phyloP scores from a whole-genome alignment of 2,113 vertebrate genomes.

The Mesocricetus auratus region DNA sequence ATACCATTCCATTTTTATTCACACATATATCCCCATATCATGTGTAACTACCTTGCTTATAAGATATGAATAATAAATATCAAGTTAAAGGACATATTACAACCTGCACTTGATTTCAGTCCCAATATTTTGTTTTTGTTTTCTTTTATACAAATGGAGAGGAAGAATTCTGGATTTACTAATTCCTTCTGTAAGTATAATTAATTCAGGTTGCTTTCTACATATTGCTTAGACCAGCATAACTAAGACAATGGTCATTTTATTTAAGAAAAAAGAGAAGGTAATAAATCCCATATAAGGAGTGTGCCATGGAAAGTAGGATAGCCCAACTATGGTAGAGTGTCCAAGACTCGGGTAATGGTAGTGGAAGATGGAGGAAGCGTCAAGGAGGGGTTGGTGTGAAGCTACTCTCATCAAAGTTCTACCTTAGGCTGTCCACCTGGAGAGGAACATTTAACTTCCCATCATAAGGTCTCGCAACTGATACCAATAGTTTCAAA shows the following conservation, averaged over 20 bases:
- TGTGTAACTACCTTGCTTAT: background rate
- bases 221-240: background rate
- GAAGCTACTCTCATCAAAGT: background rate
- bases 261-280: background rate
- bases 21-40: background rate
- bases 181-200: background rate
- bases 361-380: background rate
- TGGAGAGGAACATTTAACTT: background rate
- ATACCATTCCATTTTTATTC: background rate
- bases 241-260: slow-evolving; percentile 12
- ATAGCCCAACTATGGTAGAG: background rate
- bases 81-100: slow-evolving; percentile 11
- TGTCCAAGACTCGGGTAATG: background rate
- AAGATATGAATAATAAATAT: slow-evolving; percentile 27
- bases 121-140: too few species aligned
- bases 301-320: background rate
- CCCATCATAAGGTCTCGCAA: background rate
- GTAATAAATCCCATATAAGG: background rate
- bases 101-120: background rate
- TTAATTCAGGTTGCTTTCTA: slow-evolving; percentile 26
- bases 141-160: background rate
- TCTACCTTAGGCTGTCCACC: background rate
- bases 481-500: background rate
- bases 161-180: background rate
- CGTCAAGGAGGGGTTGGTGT: background rate